Evolutionary conservation across 2,113 vertebrate genomes (phyloP).

Genomic region (Chelonoidis abingdonii): DNA sequence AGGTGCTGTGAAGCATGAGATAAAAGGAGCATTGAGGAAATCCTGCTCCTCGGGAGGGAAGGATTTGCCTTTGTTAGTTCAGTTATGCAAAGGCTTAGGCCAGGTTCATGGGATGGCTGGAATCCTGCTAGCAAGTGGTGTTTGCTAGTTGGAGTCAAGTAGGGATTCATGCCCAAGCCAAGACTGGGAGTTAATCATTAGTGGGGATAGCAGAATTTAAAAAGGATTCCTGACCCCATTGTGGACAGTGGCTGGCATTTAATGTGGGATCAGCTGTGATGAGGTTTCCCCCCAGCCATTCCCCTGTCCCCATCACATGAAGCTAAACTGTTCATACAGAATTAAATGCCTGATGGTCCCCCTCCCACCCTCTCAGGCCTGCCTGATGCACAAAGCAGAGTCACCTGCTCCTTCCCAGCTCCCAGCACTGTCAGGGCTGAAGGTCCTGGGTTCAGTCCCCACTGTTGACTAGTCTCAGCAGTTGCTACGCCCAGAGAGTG

Average conservation of each 20-base stretch:
- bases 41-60: not conserved
- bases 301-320: not conserved
- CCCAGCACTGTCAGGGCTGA: not conserved
- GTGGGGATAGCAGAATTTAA: not conserved
- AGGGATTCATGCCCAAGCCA: not conserved
- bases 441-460: not conserved
- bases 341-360: not conserved
- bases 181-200: not conserved
- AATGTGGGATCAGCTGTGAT: not conserved
- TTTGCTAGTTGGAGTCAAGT: not conserved
- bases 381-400: not conserved
- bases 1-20: not conserved
- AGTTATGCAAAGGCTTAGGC: not conserved
- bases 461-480: not conserved
- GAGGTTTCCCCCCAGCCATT: too few relatives aligned
- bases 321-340: not conserved
- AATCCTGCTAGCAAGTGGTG: not conserved
- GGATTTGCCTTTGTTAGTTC: not conserved
- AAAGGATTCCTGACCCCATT: not conserved
- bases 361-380: not conserved
- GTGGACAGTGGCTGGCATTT: not conserved
- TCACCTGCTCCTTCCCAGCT: not conserved
- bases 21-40: not conserved
- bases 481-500: too few relatives aligned
- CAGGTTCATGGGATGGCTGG: not conserved